These are phyloP conservation scores for Notospermus geniculatus DNA, from an alignment of 1,140 invertebrate genomes.

Conservation along the genomic window DNA sequence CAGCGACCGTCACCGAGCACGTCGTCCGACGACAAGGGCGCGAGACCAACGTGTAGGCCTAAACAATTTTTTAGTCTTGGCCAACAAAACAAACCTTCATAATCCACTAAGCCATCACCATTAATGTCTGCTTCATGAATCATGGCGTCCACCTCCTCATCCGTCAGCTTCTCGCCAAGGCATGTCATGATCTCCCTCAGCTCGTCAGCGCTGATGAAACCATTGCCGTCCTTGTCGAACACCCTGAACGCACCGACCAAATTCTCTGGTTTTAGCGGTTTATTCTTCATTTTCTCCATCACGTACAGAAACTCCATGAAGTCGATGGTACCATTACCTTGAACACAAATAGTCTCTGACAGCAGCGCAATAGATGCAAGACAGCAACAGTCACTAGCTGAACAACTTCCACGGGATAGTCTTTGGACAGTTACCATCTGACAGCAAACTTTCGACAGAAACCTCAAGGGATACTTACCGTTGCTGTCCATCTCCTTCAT, in stretches of 20 bases:
- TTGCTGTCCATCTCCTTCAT: too few relatives aligned
- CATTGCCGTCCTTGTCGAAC: conserved; percentile 12
- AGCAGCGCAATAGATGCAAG: too few relatives aligned
- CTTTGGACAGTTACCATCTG: too few relatives aligned
- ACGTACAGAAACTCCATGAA: conserved; percentile 97
- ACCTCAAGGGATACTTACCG: too few relatives aligned
- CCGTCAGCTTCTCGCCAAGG: conserved; percentile 70
- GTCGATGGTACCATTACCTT: conserved; percentile 96
- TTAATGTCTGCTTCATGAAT: conserved; percentile 86
- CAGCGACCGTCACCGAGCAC: too few relatives aligned
- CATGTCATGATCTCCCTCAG: conserved; percentile 7
- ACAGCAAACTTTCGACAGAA: too few relatives aligned
- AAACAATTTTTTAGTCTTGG: too few relatives aligned
- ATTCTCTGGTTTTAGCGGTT: conserved; percentile 80
- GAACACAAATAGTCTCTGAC: conserved; percentile 1
- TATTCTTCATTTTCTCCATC: conserved; percentile 62
- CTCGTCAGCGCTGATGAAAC: conserved; percentile 6
- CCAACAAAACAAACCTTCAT: conserved; percentile 33
- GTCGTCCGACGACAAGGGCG: too few relatives aligned
- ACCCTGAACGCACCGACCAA: conserved; percentile 3
- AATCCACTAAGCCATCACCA: conserved; percentile 62
- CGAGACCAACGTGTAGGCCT: too few relatives aligned
- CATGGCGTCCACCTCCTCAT: conserved; percentile 80
- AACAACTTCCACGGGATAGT: too few relatives aligned
- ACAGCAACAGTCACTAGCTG: too few relatives aligned